These are phyloP conservation scores for Dorcus hopei DNA, from an alignment of 2,888 invertebrate species.

Conservation along the genomic window DNA sequence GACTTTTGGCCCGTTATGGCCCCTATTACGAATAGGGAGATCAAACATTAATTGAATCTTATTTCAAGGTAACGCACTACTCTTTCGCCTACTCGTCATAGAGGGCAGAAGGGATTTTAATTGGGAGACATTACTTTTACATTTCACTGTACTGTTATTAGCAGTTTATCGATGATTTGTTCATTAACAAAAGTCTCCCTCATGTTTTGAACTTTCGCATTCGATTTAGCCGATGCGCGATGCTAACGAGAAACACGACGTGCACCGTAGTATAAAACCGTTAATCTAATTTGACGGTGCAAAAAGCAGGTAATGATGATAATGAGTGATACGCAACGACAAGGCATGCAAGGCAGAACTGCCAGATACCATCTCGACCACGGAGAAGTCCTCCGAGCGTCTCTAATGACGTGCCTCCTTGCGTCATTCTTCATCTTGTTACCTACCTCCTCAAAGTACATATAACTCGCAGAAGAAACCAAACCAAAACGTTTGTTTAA, in stretches of 20 bases:
- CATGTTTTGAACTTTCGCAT: not conserved
- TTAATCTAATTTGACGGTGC: slow-evolving; percentile 19
- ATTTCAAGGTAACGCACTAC: not conserved
- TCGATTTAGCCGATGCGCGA: not conserved
- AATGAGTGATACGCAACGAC: slow-evolving; percentile 15
- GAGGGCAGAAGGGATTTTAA: too few relatives aligned
- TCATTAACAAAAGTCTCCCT: too few relatives aligned
- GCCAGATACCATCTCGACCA: slow-evolving; percentile 4
- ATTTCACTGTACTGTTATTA: too few relatives aligned
- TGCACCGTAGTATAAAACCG: not conserved
- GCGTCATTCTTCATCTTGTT: not conserved
- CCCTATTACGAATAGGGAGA: too few relatives aligned
- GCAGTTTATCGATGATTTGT: too few relatives aligned
- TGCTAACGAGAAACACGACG: slow-evolving; percentile 13
- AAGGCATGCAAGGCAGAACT: slow-evolving; percentile 17
- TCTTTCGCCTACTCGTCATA: not conserved
- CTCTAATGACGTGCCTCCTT: not conserved
- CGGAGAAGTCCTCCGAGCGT: not conserved
- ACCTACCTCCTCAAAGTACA: not conserved
- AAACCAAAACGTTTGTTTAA: not conserved
- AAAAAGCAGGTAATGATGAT: slow-evolving; percentile 18
- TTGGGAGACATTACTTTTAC: too few relatives aligned
- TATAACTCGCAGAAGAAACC: not conserved
- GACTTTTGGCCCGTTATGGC: too few relatives aligned
- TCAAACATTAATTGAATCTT: too few relatives aligned